Percentiles rank a stretch among this genome's conserved stretches.
Conservation (phyloP, 2,113 vertebrate species). For the Nicator chloris region DNA sequence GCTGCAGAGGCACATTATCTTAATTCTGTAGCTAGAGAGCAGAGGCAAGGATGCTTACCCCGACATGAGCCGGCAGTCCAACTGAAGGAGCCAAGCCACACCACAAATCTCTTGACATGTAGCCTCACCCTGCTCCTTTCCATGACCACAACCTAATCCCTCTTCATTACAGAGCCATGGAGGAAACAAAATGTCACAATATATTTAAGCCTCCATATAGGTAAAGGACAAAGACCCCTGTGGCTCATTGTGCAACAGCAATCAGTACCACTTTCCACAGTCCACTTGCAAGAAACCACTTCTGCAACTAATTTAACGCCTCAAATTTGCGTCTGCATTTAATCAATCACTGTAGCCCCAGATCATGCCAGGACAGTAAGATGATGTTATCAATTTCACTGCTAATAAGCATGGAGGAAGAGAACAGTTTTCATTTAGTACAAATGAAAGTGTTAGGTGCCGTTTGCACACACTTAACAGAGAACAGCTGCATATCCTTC, state of each 20-base stretch:
- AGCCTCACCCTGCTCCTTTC: not conserved
- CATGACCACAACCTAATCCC: not conserved
- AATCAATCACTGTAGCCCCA: not conserved
- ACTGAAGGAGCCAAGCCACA: not conserved
- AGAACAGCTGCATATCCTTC: not conserved
- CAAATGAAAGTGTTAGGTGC: not conserved
- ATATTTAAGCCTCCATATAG: not conserved
- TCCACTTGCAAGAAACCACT: not conserved
- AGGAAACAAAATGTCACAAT: not conserved
- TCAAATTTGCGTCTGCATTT: constrained; percentile 8
- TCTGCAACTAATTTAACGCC: not conserved
- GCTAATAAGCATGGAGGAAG: not conserved
- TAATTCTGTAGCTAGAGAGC: not conserved
- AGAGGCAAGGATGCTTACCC: not conserved
- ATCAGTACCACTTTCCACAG: not conserved
- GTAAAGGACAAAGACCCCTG: not conserved
- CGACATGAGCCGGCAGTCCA: not conserved
- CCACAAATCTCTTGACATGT: not conserved
- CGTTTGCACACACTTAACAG: not conserved
- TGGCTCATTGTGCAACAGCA: not conserved
- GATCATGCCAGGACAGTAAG: constrained; percentile 3
- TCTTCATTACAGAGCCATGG: not conserved
- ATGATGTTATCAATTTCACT: not conserved
- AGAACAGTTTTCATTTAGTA: not conserved
- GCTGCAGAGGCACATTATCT: not conserved